Conservation (phyloP, 2,888 invertebrate genomes). For the Rotaria socialis region DNA sequence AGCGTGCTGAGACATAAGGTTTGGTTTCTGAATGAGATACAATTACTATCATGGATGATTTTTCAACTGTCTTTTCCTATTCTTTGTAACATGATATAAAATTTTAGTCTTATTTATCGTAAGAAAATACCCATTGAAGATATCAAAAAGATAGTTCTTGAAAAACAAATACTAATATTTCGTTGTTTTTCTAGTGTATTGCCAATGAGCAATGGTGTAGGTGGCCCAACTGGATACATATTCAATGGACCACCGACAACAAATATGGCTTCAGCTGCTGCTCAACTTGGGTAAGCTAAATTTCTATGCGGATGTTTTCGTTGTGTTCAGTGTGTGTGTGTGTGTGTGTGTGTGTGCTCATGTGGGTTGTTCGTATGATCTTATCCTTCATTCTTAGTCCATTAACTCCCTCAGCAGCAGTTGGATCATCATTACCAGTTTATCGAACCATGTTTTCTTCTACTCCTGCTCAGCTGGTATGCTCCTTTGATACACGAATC, state of each 20-base stretch:
- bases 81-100: too few species aligned
- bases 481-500: not conserved
- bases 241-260: not conserved
- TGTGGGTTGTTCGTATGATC: not conserved
- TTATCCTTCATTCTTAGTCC: slow-evolving; percentile 23
- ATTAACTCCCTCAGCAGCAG: slow-evolving; percentile 23
- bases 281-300: not conserved
- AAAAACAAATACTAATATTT: not conserved
- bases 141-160: too few species aligned
- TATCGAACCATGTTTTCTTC: slow-evolving; percentile 26
- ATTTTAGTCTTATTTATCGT: too few species aligned
- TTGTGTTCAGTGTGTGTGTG: not conserved
- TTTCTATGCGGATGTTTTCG: not conserved
- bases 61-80: too few species aligned
- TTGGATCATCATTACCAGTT: slow-evolving; percentile 23
- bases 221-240: slow-evolving; percentile 6
- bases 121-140: too few species aligned
- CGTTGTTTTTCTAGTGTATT: not conserved
- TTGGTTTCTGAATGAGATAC: too few species aligned
- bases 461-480: slow-evolving; percentile 5
- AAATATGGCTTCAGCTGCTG: not conserved
- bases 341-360: not conserved
- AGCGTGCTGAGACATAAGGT: too few species aligned
- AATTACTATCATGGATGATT: too few species aligned
- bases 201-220: slow-evolving; percentile 2